phyloP scores from a whole-genome alignment of 2,888 invertebrate genomes.

The Lamellibrachia satsuma region DNA sequence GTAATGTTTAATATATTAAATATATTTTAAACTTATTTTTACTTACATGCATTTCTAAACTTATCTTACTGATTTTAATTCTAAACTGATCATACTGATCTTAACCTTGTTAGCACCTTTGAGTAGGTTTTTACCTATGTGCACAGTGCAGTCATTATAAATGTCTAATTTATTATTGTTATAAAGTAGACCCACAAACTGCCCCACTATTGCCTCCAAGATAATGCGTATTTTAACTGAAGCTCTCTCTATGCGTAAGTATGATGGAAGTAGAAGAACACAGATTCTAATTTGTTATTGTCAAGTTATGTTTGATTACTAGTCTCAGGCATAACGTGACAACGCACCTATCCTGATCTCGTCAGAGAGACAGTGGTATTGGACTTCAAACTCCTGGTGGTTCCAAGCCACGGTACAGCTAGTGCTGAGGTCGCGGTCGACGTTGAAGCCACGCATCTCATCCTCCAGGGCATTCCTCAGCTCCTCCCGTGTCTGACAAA shows the following conservation, averaged over 20 bases:
- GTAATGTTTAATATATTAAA: too few relatives aligned
- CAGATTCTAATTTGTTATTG: background rate
- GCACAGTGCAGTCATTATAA: too few relatives aligned
- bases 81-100: too few relatives aligned
- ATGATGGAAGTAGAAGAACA: background rate
- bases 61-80: too few relatives aligned
- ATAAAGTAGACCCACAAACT: too few relatives aligned
- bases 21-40: too few relatives aligned
- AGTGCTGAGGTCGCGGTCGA: slow-evolving; percentile 83
- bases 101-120: too few relatives aligned
- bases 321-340: background rate
- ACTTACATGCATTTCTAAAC: too few relatives aligned
- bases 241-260: background rate
- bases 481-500: slow-evolving; percentile 87
- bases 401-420: slow-evolving; percentile 89
- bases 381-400: slow-evolving; percentile 91
- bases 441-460: slow-evolving; percentile 88
- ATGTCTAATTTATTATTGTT: too few relatives aligned
- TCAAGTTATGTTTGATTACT: background rate
- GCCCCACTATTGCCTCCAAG: too few relatives aligned
- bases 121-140: too few relatives aligned
- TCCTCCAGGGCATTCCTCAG: slow-evolving; percentile 89
- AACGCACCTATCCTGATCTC: slow-evolving; percentile 88
- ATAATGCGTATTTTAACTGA: background rate
- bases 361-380: slow-evolving; percentile 91